A percentile compares a stretch with the other conserved stretches of the same genome.
phyloP scores from a whole-genome alignment of 2,113 vertebrate genomes.

The Caranx melampygus region DNA sequence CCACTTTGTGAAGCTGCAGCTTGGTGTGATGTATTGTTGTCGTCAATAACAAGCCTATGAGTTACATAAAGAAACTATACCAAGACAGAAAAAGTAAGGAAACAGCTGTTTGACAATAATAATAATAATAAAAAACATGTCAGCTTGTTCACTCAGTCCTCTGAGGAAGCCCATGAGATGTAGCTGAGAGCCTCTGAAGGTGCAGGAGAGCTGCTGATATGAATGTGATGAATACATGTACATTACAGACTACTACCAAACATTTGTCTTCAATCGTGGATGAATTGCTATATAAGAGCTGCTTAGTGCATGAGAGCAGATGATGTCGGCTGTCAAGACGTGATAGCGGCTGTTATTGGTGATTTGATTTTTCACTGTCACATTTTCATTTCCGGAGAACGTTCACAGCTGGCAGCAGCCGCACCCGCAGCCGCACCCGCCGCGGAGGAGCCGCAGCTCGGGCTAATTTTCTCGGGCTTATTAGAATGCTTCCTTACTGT shows the following conservation, averaged over 20 bases:
- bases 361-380: conserved; percentile 55
- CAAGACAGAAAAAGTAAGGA: background rate
- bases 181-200: background rate
- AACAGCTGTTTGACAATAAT: background rate
- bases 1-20: background rate
- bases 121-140: too few species aligned
- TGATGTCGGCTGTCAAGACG: background rate
- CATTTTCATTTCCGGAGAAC: conserved; percentile 55
- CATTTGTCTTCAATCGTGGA: background rate
- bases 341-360: conserved; percentile 30
- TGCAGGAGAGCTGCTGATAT: background rate
- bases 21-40: background rate
- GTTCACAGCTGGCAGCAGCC: conserved; percentile 39
- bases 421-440: too few species aligned
- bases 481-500: conserved; percentile 55
- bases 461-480: conserved; percentile 54
- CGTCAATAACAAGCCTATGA: background rate
- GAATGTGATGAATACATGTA: background rate
- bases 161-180: background rate
- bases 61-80: background rate
- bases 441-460: conserved; percentile 2
- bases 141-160: background rate
- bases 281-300: background rate
- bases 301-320: conserved; percentile 11
- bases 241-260: background rate